Percentiles rank a stretch among this genome's conserved stretches.
These are phyloP conservation scores for Panthera leo DNA, from an alignment of 2,113 vertebrate species.

Conservation along the genomic window DNA sequence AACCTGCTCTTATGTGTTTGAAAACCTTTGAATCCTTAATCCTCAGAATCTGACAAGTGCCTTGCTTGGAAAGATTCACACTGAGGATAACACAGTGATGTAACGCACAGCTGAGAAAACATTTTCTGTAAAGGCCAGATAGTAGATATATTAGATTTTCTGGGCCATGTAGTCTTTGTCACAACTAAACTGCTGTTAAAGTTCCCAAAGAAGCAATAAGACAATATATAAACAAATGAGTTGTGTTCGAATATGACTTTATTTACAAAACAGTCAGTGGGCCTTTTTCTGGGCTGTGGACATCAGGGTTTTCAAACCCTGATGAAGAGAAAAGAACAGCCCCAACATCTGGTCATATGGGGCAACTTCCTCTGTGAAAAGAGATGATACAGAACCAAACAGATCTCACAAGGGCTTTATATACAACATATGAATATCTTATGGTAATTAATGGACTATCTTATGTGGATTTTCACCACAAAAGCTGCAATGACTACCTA, in stretches of 20 bases:
- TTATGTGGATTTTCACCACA: not conserved
- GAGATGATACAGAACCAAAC: not conserved
- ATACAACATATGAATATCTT: not conserved
- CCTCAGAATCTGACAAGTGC: not conserved
- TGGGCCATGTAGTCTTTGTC: not conserved
- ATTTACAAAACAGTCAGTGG: not conserved
- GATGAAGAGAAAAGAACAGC: not conserved
- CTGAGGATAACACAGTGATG: not conserved
- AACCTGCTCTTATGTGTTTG: not conserved
- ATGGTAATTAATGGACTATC: not conserved
- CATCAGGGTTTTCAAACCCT: not conserved
- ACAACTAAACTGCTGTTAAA: not conserved
- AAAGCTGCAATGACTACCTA: not conserved
- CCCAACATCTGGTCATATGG: not conserved
- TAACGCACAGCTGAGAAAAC: not conserved
- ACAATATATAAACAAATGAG: not conserved
- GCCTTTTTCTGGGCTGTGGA: not conserved
- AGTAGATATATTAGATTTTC: not conserved
- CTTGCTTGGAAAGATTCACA: not conserved
- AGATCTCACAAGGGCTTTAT: not conserved
- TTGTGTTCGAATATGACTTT: not conserved
- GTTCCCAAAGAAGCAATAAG: not conserved
- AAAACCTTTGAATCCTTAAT: not conserved
- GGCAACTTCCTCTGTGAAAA: not conserved
- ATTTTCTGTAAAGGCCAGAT: not conserved